Evolutionary conservation across 2,113 vertebrate genomes (phyloP).

Genomic region (Cyrtonyx montezumae): DNA sequence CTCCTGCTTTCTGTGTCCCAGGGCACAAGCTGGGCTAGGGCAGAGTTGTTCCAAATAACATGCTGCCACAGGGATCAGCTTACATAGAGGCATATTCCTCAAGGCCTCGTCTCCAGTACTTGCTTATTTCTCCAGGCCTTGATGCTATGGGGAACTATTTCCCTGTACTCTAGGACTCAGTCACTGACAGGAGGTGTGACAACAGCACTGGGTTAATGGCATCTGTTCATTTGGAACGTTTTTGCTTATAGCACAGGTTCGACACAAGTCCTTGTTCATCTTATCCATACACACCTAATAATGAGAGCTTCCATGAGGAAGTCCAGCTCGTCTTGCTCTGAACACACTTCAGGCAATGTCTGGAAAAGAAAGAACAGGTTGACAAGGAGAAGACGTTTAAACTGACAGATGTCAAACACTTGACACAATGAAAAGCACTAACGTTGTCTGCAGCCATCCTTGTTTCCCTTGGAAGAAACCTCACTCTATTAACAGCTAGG

Average conservation of each 20-base stretch:
- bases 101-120: neutral
- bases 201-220: neutral
- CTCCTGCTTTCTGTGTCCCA: neutral
- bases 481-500: neutral
- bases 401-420: neutral
- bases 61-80: neutral
- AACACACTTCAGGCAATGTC: slow-evolving; percentile 98
- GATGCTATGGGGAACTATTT: neutral
- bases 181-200: neutral
- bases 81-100: neutral
- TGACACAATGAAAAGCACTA: neutral
- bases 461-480: neutral
- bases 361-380: slow-evolving; percentile 65
- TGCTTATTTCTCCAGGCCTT: neutral
- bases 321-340: slow-evolving; percentile 96
- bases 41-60: neutral
- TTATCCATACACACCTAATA: slow-evolving; percentile 86
- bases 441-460: neutral
- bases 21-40: neutral
- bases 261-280: neutral
- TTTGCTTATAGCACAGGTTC: neutral
- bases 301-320: slow-evolving; percentile 99
- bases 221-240: neutral
- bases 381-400: neutral
- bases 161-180: neutral